Base-by-base conservation (phyloP, 1,140 invertebrate species). In the Acromyrmex charruanus region DNA sequence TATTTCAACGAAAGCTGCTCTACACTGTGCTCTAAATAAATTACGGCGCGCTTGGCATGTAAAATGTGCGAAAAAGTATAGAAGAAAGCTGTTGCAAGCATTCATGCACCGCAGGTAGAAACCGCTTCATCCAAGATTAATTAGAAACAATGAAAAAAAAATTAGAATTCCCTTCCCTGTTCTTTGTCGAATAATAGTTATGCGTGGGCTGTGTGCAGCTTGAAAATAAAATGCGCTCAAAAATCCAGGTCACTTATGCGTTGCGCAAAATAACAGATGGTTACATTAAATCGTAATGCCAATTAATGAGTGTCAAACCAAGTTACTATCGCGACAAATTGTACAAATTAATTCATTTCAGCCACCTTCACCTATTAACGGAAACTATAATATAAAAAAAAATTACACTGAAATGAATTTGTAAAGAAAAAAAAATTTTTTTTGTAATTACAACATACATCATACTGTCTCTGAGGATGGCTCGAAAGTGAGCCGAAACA, bases 21-120 rank as follows among this genome's bases (percentile, higher is more conserved):
- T 53, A 12, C 16, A 35, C 6, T 31, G 16, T 81, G 44, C 69
- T 10, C 39, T 84, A 84, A 84, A 84, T 74, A 84, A 84, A 84
- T 84, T 84, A 84, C 18, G 39, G 25, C 80, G 58, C 55, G 68
- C 55, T 63, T 51, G 25, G 80, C n/a, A 28, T 74, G 69, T 75
- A 84, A 74, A 84, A 61, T 74, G 14, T 31, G 53, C 25, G 69
- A 75, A 75, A 84, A 84, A 84, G 39, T 61, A 51, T 49, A 49
- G n/a, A 55, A 49, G 18, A 18, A 61, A 35, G n/a, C 35, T 49
- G 80, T 25, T 35, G 55, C 80, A 9, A 61, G 21, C 25, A 25
- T 16, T 61, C 69, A 55, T 59, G 68, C 39, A 35, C 59, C n/a
- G 53, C 55, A n/a, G 55, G 21, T 72, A 74, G 16, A 51, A 74